phyloP scores from a whole-genome alignment of 1,140 invertebrate species.

The Stegodyphus mimosarum region DNA sequence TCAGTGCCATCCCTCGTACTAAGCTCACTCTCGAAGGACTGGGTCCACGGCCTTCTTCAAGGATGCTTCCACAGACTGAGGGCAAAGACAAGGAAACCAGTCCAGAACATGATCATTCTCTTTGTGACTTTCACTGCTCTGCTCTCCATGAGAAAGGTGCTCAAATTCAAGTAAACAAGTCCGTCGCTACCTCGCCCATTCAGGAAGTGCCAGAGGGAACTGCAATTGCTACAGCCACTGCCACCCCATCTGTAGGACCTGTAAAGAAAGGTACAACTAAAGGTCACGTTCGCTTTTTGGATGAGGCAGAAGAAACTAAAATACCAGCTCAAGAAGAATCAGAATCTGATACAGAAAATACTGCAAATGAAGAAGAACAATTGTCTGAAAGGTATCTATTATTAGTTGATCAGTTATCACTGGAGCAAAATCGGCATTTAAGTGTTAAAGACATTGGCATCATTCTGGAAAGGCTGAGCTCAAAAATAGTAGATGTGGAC shows the following conservation, averaged over 20 bases:
- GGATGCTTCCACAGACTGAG: slow-evolving; percentile 61
- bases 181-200: slow-evolving; percentile 89
- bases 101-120: slow-evolving; percentile 68
- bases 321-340: slow-evolving; percentile 76
- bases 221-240: slow-evolving; percentile 48
- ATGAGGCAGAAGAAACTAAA: slow-evolving; percentile 51
- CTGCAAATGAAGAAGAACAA: slow-evolving; percentile 71
- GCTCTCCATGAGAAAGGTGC: slow-evolving; percentile 91
- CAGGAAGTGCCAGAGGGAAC: slow-evolving; percentile 74
- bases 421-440: slow-evolving; percentile 84
- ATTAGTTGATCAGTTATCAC: slow-evolving; percentile 89
- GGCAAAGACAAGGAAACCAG: slow-evolving; percentile 47
- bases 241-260: slow-evolving; percentile 39
- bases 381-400: slow-evolving; percentile 86
- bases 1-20: slow-evolving; percentile 58
- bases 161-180: slow-evolving; percentile 89
- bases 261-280: slow-evolving; percentile 55
- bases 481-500: slow-evolving; percentile 93
- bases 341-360: slow-evolving; percentile 92
- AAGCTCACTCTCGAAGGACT: slow-evolving; percentile 63
- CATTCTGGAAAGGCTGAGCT: slow-evolving; percentile 89
- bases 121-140: slow-evolving; percentile 95
- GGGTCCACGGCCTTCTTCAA: slow-evolving; percentile 45
- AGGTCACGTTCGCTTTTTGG: slow-evolving; percentile 63
- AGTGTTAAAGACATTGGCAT: slow-evolving; percentile 95